phyloP scores from a whole-genome alignment of 1,140 invertebrate genomes.

The Ectropis grisescens region DNA sequence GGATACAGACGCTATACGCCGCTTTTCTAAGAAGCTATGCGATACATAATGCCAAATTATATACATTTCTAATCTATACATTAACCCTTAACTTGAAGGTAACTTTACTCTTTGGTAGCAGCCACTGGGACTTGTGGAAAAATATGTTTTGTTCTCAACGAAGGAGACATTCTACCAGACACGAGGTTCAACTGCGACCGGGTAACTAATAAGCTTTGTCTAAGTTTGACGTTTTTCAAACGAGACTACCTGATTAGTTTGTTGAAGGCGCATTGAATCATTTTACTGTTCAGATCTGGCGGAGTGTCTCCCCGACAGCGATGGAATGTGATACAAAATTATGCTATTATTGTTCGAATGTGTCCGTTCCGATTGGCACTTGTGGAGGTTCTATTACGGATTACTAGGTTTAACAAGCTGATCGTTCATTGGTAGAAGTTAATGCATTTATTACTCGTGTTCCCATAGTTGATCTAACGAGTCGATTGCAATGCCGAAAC shows the following conservation, averaged over 20 bases:
- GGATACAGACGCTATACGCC: too few relatives aligned
- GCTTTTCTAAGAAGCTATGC: slow-evolving; percentile 31
- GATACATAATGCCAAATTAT: slow-evolving; percentile 47
- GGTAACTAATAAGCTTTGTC: too few relatives aligned
- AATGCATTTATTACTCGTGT: too few relatives aligned
- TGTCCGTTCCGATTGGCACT: slow-evolving; percentile 44
- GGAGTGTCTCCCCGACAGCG: slow-evolving; percentile 4
- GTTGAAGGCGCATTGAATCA: too few relatives aligned
- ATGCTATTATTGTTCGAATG: slow-evolving; percentile 22
- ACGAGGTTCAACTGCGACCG: too few relatives aligned
- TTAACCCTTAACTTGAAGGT: slow-evolving; percentile 59
- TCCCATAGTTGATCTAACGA: too few relatives aligned
- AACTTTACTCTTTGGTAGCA: slow-evolving; percentile 67
- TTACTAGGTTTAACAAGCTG: background rate
- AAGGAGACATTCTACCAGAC: slow-evolving; percentile 5
- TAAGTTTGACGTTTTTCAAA: too few relatives aligned
- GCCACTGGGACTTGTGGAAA: slow-evolving; percentile 28
- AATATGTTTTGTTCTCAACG: slow-evolving; percentile 26
- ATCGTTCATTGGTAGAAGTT: too few relatives aligned
- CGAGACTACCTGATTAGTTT: too few relatives aligned
- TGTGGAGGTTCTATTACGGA: slow-evolving; percentile 28
- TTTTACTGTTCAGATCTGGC: background rate
- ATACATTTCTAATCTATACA: slow-evolving; percentile 60
- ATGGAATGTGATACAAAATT: slow-evolving; percentile 45
- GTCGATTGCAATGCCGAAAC: too few relatives aligned